Evolutionary conservation across 2,888 invertebrate genomes (phyloP).

Genomic region (Phyllotreta cruciferae): DNA sequence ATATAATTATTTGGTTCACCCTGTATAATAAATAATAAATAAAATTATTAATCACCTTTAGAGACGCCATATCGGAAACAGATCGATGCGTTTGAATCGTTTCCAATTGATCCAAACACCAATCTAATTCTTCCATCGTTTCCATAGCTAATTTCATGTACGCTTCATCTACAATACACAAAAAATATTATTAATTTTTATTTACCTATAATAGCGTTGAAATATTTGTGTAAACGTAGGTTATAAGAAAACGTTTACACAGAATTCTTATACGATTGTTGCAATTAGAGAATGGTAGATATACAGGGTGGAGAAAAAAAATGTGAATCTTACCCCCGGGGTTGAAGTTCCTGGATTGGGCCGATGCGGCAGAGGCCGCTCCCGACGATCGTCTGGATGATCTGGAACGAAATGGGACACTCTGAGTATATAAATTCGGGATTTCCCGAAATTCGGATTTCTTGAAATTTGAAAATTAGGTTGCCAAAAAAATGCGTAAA

Average conservation of each 20-base stretch:
- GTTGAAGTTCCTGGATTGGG: conserved; percentile 75
- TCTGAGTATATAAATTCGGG: not conserved
- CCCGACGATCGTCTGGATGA: conserved; percentile 82
- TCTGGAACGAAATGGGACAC: conserved; percentile 59
- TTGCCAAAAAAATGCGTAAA: no score
- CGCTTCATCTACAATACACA: conserved; percentile 76
- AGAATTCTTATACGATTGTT: no score
- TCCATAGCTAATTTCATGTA: conserved; percentile 94
- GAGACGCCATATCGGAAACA: conserved; percentile 99
- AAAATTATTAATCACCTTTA: conserved; percentile 87
- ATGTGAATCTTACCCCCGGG: conserved; percentile 72
- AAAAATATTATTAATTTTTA: not conserved
- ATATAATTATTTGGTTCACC: not conserved
- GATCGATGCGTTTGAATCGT: conserved; percentile 99
- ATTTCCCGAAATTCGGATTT: no score
- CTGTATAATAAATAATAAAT: not conserved
- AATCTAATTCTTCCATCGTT: conserved; percentile 98
- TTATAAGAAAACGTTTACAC: not conserved
- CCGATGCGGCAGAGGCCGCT: conserved; percentile 73
- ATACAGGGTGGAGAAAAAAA: no score
- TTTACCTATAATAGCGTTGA: not conserved
- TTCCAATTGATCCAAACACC: conserved; percentile 99
- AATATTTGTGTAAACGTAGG: conserved; percentile 7
- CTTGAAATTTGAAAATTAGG: no score
- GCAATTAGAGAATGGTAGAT: no score